Base-by-base conservation (phyloP, 1,140 invertebrate species). In the Drosophila ercepeae region DNA sequence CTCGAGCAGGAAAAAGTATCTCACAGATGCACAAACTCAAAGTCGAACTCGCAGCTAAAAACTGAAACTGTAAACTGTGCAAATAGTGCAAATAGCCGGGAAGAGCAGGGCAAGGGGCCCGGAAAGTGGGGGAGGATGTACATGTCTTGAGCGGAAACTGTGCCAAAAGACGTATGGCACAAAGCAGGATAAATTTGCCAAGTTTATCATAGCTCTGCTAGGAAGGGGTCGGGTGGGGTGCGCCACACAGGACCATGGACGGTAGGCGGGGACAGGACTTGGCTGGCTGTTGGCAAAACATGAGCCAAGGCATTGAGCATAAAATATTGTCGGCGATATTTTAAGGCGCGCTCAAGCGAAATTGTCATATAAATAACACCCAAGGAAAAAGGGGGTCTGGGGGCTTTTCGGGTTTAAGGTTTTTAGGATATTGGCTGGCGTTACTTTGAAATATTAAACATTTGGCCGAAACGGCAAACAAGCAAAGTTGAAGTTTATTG, bases 321-420 rank as follows among this genome's bases (percentile, higher is more conserved):
- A 84, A 89, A 84, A 89, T 89, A 89, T 89, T 84, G 84, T 69
- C 73, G 70, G 84, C 84, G 75, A 89, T 89, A 79, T 89, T 89
- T 89, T 89, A 89, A 79, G 73, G 73, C 63, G 84, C 72, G 79
- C 76, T 84, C 84, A 81, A 79, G 76, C 75, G 76, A 84, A 89
- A 89, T 89, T 89, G 84, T 84, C 84, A 89, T 79, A 89, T 89
- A 89, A 89, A 89, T 89, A 89, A 89, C 79, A 89, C 63, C 34
- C 69, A 41, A 45, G 36, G 2, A 11, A 3, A 7, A 6, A 8
- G 21, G 21, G 2, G 29, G 16, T 27, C 27, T n/a, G 13, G 0
- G 4, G 16, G 18, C 7, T 11, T 41, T 16, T 32, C 27, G 13
- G 63, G 60, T 45, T 67, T 65, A 67, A 65, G 45, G 46, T 67